phyloP scores from a whole-genome alignment of 2,888 invertebrate species.

The Charanyca ferruginea region DNA sequence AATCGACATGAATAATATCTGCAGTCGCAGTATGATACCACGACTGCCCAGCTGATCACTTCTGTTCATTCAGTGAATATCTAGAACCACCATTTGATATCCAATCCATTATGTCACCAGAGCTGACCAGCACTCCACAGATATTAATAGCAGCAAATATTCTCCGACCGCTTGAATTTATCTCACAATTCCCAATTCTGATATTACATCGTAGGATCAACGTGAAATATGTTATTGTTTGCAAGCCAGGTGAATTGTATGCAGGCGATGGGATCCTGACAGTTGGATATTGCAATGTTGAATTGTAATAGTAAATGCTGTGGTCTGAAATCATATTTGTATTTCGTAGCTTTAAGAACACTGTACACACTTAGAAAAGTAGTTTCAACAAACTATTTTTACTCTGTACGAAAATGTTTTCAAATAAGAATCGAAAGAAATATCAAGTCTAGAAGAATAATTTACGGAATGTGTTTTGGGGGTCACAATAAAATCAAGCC shows the following conservation, averaged over 20 bases:
- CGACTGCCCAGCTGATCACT: not conserved
- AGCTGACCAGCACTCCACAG: slow-evolving; percentile 43
- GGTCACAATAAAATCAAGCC: slow-evolving; percentile 5
- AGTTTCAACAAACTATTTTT: not conserved
- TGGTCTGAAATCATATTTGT: slow-evolving; percentile 17
- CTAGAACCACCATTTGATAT: slow-evolving; percentile 15
- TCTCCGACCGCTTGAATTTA: slow-evolving; percentile 52
- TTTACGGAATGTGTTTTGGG: slow-evolving; percentile 6
- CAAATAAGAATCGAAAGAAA: not conserved
- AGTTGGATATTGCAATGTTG: slow-evolving; percentile 39
- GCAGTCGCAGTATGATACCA: not conserved
- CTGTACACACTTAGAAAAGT: not conserved
- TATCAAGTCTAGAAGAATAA: not conserved
- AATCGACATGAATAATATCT: not conserved
- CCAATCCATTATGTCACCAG: slow-evolving; percentile 35
- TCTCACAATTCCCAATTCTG: slow-evolving; percentile 52
- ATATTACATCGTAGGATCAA: slow-evolving; percentile 50
- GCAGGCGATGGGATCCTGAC: slow-evolving; percentile 29
- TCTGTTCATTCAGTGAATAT: slow-evolving; percentile 34
- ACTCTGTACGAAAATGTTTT: not conserved
- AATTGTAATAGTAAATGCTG: slow-evolving; percentile 36
- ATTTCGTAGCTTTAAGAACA: slow-evolving; percentile 12
- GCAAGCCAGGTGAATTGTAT: slow-evolving; percentile 40
- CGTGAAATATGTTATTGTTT: slow-evolving; percentile 56
- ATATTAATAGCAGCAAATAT: slow-evolving; percentile 58